Evolutionary conservation across 2,113 vertebrate species (phyloP).

Genomic region (Gnathonemus echidnorhynchus): DNA sequence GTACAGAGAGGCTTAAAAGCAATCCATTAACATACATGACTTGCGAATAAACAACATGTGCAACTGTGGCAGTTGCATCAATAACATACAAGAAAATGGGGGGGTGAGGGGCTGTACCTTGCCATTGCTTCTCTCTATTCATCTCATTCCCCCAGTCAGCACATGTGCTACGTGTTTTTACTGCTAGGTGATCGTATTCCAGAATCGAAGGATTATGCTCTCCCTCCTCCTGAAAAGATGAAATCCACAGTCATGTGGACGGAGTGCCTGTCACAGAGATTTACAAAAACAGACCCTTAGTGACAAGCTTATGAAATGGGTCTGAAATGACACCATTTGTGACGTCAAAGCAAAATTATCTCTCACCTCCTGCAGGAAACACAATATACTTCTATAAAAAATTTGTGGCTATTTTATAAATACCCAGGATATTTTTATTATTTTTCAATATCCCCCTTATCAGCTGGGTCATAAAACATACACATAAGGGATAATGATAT

Average conservation of each 20-base stretch:
- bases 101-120: background rate
- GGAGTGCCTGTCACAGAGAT: background rate
- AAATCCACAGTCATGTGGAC: background rate
- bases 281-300: background rate
- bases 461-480: background rate
- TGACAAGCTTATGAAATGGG: background rate
- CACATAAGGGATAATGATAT: background rate
- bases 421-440: background rate
- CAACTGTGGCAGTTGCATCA: background rate
- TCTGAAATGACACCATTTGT: background rate
- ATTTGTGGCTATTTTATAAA: background rate
- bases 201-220: background rate
- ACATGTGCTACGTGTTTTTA: background rate
- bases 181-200: background rate
- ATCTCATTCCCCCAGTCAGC: background rate
- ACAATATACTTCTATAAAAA: background rate
- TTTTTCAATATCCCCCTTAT: background rate
- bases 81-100: background rate
- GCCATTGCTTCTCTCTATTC: background rate
- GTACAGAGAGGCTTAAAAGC: background rate
- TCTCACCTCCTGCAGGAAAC: background rate
- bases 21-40: background rate
- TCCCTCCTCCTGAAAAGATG: background rate
- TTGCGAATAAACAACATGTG: background rate
- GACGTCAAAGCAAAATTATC: background rate